phyloP scores from a whole-genome alignment of 2,888 invertebrate genomes.

The Volucella bombylans region DNA sequence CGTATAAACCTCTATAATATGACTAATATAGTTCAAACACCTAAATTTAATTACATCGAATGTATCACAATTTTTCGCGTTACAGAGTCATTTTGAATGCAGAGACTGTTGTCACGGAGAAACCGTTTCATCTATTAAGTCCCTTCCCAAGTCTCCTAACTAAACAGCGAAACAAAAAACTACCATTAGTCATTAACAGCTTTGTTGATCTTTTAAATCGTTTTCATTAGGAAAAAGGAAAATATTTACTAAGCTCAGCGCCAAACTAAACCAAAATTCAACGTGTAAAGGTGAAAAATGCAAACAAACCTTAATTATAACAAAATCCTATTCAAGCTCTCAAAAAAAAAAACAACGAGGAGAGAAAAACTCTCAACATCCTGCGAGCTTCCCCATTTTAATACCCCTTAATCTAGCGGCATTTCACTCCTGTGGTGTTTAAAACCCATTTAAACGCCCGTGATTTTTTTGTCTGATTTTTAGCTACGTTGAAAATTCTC shows the following conservation, averaged over 20 bases:
- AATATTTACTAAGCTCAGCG: conserved; percentile 54
- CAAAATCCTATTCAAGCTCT: conserved; percentile 28
- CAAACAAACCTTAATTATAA: conserved; percentile 55
- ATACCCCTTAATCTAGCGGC: conserved; percentile 66
- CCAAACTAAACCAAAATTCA: conserved; percentile 27
- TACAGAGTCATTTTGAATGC: too few relatives aligned
- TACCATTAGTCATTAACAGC: conserved; percentile 9
- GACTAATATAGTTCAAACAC: too few relatives aligned
- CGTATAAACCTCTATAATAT: too few relatives aligned
- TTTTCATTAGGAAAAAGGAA: conserved; percentile 58
- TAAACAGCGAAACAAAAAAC: not conserved
- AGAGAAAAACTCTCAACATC: conserved; percentile 26
- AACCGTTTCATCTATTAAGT: too few relatives aligned
- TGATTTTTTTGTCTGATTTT: conserved; percentile 37
- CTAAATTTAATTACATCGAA: too few relatives aligned
- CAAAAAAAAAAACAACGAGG: conserved; percentile 11
- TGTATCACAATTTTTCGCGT: too few relatives aligned
- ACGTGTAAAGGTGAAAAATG: conserved; percentile 4
- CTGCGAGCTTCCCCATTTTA: conserved; percentile 57
- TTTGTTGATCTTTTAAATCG: conserved; percentile 29
- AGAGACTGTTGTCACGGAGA: too few relatives aligned
- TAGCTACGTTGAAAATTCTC: conserved; percentile 38
- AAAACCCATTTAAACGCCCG: conserved; percentile 59
- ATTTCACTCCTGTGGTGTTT: conserved; percentile 66
- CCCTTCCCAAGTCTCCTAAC: too few relatives aligned